phyloP scores from a whole-genome alignment of 1,140 invertebrate genomes.

The Nephila pilipes region DNA sequence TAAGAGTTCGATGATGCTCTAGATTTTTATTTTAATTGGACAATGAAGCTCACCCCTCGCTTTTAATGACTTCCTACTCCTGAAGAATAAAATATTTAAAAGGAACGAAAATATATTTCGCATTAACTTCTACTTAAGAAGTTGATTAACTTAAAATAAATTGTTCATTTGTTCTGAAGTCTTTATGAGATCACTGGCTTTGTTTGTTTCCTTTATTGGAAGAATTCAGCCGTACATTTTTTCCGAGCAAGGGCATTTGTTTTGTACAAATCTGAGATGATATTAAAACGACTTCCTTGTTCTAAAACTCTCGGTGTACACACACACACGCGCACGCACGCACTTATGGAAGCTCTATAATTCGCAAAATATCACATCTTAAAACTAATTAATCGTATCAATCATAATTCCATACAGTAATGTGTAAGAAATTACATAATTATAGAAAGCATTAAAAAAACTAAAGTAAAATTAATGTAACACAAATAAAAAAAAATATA shows the following conservation, averaged over 20 bases:
- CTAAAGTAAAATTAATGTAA: too few relatives aligned
- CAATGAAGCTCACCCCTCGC: not conserved
- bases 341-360: too few relatives aligned
- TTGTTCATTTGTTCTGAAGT: not conserved
- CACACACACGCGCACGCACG: too few relatives aligned
- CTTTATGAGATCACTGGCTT: constrained; percentile 27
- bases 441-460: too few relatives aligned
- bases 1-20: not conserved
- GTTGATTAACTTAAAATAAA: constrained; percentile 11
- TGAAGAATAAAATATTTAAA: constrained; percentile 41
- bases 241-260: not conserved
- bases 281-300: too few relatives aligned
- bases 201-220: not conserved
- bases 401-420: too few relatives aligned
- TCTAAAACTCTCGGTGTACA: too few relatives aligned
- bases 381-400: too few relatives aligned
- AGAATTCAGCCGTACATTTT: not conserved
- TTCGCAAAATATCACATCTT: too few relatives aligned
- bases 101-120: constrained; percentile 2
- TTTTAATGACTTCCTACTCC: constrained; percentile 44
- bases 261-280: not conserved
- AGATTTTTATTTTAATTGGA: constrained; percentile 19
- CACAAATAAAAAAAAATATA: too few relatives aligned
- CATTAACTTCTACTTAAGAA: not conserved
- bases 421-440: too few relatives aligned